phyloP scores from a whole-genome alignment of 1,140 invertebrate genomes.

The Geopemphigus sp. region DNA sequence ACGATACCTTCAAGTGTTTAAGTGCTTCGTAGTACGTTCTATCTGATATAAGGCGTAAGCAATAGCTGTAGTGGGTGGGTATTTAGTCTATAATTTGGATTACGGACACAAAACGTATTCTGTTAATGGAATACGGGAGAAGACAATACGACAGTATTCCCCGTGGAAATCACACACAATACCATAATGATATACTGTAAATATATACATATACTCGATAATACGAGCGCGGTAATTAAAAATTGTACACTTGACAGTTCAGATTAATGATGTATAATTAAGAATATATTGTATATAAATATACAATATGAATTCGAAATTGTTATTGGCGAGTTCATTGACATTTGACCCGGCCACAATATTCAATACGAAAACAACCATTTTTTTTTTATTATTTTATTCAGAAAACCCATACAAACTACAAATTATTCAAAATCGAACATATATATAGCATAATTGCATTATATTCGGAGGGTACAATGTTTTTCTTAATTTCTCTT shows the following conservation, averaged over 20 bases:
- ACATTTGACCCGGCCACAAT: background rate
- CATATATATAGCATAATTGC: too few species aligned
- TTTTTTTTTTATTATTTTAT: background rate
- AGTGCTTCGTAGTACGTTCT: background rate
- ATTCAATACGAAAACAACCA: background rate
- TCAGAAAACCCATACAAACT: background rate
- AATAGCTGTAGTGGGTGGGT: background rate
- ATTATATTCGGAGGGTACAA: too few species aligned
- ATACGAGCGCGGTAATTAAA: conserved; percentile 7
- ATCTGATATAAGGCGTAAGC: background rate
- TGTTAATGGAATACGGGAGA: conserved; percentile 27
- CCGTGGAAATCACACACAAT: conserved; percentile 10
- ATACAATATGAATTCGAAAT: background rate
- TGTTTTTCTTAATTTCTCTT: too few species aligned
- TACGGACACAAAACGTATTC: conserved; percentile 15
- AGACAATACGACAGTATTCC: background rate
- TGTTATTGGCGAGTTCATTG: background rate
- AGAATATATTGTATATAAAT: conserved; percentile 1
- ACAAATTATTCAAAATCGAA: background rate
- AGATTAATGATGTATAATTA: conserved; percentile 22
- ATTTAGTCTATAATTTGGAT: background rate
- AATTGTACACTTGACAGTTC: conserved; percentile 29
- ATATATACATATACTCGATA: background rate
- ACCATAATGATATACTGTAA: background rate
- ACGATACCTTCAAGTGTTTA: background rate